Evolutionary conservation across 2,888 invertebrate genomes (phyloP).

Genomic region (Agrotis ipsilon): DNA sequence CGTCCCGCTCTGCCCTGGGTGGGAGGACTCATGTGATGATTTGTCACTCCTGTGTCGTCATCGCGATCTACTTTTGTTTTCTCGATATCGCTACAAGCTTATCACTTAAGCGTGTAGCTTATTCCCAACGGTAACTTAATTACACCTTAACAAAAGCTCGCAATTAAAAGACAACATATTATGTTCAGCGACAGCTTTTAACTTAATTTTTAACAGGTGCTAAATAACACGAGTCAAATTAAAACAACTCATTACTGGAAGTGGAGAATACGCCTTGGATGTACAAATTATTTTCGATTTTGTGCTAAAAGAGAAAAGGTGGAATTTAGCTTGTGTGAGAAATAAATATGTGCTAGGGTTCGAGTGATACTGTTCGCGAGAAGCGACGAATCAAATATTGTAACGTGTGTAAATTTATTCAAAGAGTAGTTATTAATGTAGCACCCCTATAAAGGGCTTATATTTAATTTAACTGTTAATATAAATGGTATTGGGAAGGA

Average conservation of each 20-base stretch:
- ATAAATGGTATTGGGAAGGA: too few relatives aligned
- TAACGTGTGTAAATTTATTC: too few relatives aligned
- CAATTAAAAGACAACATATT: slow-evolving; percentile 48
- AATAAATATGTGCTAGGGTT: not conserved
- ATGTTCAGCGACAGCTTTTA: slow-evolving; percentile 32
- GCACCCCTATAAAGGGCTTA: too few relatives aligned
- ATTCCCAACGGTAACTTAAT: slow-evolving; percentile 30
- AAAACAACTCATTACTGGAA: slow-evolving; percentile 52
- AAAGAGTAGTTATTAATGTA: too few relatives aligned
- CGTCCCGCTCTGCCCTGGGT: too few relatives aligned
- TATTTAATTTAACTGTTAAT: too few relatives aligned
- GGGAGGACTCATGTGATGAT: too few relatives aligned
- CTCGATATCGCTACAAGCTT: not conserved
- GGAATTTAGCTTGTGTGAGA: slow-evolving; percentile 13
- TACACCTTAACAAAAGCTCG: slow-evolving; percentile 19
- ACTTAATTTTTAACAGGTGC: slow-evolving; percentile 43
- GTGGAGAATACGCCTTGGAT: not conserved
- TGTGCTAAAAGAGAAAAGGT: slow-evolving; percentile 21
- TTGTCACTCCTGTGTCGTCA: too few relatives aligned
- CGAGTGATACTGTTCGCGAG: slow-evolving; percentile 1
- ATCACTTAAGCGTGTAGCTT: not conserved
- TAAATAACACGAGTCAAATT: slow-evolving; percentile 51
- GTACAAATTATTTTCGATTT: slow-evolving; percentile 13
- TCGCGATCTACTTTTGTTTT: too few relatives aligned
- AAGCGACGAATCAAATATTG: too few relatives aligned